These are phyloP conservation scores for Notothenia rossii DNA, from an alignment of 2,113 vertebrate species.

Conservation along the genomic window DNA sequence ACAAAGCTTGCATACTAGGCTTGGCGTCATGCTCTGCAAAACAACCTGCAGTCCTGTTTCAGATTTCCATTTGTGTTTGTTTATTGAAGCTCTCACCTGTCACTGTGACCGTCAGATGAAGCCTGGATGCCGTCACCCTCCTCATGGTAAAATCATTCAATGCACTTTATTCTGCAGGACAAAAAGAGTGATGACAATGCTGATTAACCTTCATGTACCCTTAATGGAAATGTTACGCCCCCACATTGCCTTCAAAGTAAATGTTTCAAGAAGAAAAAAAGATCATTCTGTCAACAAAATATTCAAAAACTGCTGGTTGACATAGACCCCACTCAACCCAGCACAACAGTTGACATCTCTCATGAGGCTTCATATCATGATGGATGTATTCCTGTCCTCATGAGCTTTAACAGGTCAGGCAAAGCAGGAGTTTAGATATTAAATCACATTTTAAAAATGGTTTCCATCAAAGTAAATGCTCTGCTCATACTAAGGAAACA, in stretches of 20 bases:
- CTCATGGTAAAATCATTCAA: constrained; percentile 68
- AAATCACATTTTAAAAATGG: constrained; percentile 41
- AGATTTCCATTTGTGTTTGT: constrained; percentile 19
- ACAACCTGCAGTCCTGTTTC: not conserved
- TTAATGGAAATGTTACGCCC: not conserved
- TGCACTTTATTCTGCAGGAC: constrained; percentile 55
- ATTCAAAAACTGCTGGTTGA: not conserved
- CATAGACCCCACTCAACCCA: constrained; percentile 9
- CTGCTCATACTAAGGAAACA: constrained; percentile 10
- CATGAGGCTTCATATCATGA: constrained; percentile 34
- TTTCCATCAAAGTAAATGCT: constrained; percentile 30
- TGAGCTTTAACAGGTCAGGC: constrained; percentile 12
- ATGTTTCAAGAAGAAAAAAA: not conserved
- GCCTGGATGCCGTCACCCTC: constrained; percentile 37
- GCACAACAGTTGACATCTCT: constrained; percentile 16
- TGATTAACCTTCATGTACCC: not conserved
- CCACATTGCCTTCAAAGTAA: not conserved
- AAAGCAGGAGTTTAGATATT: constrained; percentile 23
- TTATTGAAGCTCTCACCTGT: constrained; percentile 71
- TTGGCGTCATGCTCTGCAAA: constrained; percentile 31
- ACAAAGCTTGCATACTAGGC: not conserved
- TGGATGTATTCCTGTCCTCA: constrained; percentile 19
- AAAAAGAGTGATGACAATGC: not conserved
- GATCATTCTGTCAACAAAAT: not conserved
- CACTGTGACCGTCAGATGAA: constrained; percentile 55